These are phyloP conservation scores for Himantopus leucocephalus DNA, from an alignment of 2,113 vertebrate genomes.

Conservation along the genomic window DNA sequence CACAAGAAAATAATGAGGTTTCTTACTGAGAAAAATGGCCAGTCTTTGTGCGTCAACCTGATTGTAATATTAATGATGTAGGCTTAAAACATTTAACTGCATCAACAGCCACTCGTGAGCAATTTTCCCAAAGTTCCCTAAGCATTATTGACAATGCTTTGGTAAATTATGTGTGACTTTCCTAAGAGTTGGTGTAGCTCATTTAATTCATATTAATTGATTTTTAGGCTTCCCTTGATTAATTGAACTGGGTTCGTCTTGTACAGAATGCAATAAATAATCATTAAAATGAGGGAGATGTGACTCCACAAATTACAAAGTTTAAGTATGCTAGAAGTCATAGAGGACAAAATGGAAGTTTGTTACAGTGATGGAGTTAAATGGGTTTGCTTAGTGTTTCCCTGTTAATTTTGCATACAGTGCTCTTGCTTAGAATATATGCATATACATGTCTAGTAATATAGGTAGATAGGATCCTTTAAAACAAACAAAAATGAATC, in stretches of 20 bases:
- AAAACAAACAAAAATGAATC: background rate
- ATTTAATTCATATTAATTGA: conserved; percentile 97
- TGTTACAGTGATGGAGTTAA: background rate
- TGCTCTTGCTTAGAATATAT: background rate
- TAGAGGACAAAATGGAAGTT: conserved; percentile 76
- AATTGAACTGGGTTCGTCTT: conserved; percentile 84
- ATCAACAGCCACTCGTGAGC: conserved; percentile 69
- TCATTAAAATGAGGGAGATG: conserved; percentile 80
- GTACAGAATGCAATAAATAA: conserved; percentile 87
- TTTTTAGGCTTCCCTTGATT: conserved; percentile 88
- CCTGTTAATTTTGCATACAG: background rate
- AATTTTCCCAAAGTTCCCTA: conserved; percentile 73
- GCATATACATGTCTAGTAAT: background rate
- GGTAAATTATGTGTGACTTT: conserved; percentile 92
- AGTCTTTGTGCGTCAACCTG: conserved; percentile 51
- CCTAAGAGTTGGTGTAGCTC: conserved; percentile 85
- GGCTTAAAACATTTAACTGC: conserved; percentile 73
- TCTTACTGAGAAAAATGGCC: conserved; percentile 62
- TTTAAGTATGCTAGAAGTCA: conserved; percentile 78
- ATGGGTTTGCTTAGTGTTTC: background rate
- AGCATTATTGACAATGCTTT: conserved; percentile 80
- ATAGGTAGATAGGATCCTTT: background rate
- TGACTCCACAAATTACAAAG: conserved; percentile 81
- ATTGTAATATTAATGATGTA: conserved; percentile 70
- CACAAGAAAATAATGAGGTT: conserved; percentile 52